Evolutionary conservation across 2,797 vertebrate genomes (phyloP).

Genomic region (Acanthurus lineatus): DNA sequence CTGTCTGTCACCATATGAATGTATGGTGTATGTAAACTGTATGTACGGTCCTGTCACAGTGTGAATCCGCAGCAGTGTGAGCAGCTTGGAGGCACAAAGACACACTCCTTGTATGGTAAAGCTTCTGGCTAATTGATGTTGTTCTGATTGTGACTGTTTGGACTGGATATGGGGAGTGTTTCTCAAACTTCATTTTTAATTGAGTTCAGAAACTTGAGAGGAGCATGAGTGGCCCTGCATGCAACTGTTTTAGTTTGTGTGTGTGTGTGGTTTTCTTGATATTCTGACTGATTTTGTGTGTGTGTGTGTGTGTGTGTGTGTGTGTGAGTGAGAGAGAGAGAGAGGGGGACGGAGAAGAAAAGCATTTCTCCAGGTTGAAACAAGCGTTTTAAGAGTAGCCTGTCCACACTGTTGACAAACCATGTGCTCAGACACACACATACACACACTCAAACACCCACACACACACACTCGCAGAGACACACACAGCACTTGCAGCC

Average conservation of each 20-base stretch:
- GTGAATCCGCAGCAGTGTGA: slow-evolving; percentile 26
- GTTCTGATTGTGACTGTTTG: slow-evolving; percentile 26
- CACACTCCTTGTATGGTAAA: slow-evolving; percentile 43
- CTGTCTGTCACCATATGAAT: slow-evolving; percentile 38
- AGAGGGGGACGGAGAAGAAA: slow-evolving; percentile 10
- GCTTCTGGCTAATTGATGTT: slow-evolving; percentile 31
- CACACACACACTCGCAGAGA: slow-evolving; percentile 28
- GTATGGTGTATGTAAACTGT: slow-evolving; percentile 40
- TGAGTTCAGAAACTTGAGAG: slow-evolving; percentile 46
- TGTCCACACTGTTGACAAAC: slow-evolving; percentile 35
- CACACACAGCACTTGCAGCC: slow-evolving; percentile 36
- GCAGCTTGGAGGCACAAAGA: slow-evolving; percentile 43
- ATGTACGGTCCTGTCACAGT: slow-evolving; percentile 42
- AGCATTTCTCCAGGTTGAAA: slow-evolving; percentile 24
- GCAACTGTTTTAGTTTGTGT: no score
- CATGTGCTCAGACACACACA: slow-evolving; percentile 9
- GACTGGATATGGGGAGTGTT: slow-evolving; percentile 18
- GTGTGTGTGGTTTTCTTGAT: slow-evolving; percentile 25
- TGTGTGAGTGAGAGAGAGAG: background rate
- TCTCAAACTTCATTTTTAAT: slow-evolving; percentile 45
- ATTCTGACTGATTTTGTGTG: background rate
- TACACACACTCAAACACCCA: slow-evolving; percentile 32
- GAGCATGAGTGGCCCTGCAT: slow-evolving; percentile 23
- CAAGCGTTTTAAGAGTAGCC: slow-evolving; percentile 40
- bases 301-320: background rate